Conservation (phyloP, 2,797 vertebrate species). For the Capromys pilorides region DNA sequence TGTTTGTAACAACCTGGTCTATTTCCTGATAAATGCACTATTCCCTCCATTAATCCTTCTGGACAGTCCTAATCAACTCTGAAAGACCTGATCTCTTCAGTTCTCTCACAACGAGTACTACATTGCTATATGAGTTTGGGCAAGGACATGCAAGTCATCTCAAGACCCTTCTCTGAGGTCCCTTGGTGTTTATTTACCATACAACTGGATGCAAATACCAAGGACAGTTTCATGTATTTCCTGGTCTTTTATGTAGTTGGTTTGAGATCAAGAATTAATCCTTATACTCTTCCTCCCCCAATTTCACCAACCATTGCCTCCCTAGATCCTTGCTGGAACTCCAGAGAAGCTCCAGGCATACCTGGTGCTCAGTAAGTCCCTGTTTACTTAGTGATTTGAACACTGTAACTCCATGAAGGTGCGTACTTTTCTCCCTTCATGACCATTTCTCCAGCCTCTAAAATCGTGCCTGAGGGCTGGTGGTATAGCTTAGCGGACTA, state of each 20-base stretch:
- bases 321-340: background rate
- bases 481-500: no score
- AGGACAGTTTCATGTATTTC: background rate
- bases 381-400: conserved; percentile 11
- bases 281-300: background rate
- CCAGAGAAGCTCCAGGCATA: background rate
- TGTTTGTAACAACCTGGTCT: background rate
- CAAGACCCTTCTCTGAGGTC: background rate
- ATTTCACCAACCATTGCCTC: background rate
- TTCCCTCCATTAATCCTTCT: background rate
- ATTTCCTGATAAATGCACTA: background rate
- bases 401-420: background rate
- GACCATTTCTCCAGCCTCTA: background rate
- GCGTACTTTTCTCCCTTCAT: background rate
- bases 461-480: background rate
- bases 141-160: background rate
- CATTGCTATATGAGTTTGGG: background rate
- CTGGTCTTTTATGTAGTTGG: background rate
- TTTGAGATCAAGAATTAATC: background rate
- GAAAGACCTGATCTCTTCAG: background rate
- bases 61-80: background rate
- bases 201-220: background rate
- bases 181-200: background rate
- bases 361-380: background rate
- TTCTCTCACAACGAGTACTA: background rate